phyloP scores from a whole-genome alignment of 1,140 invertebrate genomes.

The Heliothis virescens region DNA sequence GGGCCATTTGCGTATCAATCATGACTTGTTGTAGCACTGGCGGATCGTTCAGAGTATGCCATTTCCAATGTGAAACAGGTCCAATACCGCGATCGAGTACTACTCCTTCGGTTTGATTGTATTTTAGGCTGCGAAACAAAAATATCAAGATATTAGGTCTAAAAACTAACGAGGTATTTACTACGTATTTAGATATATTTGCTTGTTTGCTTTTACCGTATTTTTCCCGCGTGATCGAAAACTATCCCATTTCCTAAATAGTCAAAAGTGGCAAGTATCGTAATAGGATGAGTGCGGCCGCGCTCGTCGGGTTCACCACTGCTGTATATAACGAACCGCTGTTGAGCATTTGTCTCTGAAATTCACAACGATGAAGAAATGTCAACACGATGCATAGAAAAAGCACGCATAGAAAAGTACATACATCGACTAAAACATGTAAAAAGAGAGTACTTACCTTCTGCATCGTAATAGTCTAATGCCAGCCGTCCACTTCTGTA shows the following conservation, averaged over 20 bases:
- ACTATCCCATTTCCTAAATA: constrained; percentile 80
- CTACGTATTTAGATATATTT: too few species aligned
- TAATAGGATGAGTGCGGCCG: constrained; percentile 67
- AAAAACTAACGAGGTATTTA: not conserved
- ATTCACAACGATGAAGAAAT: not conserved
- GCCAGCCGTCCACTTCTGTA: constrained; percentile 75
- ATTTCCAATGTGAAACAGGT: constrained; percentile 81
- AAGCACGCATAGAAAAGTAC: not conserved
- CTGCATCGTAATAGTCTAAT: constrained; percentile 77
- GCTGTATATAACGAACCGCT: constrained; percentile 77
- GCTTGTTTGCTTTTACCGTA: constrained; percentile 62
- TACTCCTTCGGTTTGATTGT: constrained; percentile 83
- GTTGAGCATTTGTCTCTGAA: constrained; percentile 74
- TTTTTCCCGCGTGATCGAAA: constrained; percentile 79
- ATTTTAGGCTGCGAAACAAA: constrained; percentile 62
- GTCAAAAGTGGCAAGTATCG: constrained; percentile 77
- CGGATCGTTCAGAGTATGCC: constrained; percentile 81
- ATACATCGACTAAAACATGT: not conserved
- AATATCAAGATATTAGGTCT: not conserved
- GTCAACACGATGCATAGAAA: not conserved
- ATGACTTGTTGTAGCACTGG: constrained; percentile 80
- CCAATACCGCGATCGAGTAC: constrained; percentile 74
- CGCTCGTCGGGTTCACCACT: constrained; percentile 73
- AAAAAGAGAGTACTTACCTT: constrained; percentile 62
- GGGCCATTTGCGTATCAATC: constrained; percentile 78